Evolutionary conservation across 2,797 vertebrate species (phyloP), one percentile per base, ranked within the genome.

Genomic region (Darevskia nairensis): DNA sequence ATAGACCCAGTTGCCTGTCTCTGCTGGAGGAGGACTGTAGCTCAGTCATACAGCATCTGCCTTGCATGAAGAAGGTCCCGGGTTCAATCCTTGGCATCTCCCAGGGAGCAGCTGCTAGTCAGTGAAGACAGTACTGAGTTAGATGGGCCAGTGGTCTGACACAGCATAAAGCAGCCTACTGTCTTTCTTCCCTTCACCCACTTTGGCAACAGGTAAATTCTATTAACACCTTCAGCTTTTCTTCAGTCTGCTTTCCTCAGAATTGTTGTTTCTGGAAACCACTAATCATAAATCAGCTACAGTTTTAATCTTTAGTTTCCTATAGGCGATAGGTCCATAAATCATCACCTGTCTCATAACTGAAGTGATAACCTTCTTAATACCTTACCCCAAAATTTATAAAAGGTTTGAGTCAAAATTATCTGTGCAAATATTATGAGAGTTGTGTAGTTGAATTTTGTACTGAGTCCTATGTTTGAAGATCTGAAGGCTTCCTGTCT

Each of bases 351-450:
- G 50, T 85, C 59, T 64, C 6, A 32, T 78, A 69, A 78, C 41
- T 69, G n/a, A 86, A 11, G 10, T 23, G 68, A 68, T 50, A 78
- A 66, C 11, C 75, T 66, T 85, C 72, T 79, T 69, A 86, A n/a
- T 79, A 78, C n/a, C 25, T 78, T 78, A 27, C 23, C 29, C 21
- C 75, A 68, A 25, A 85, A 66, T 74, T 66, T 85, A 77, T 77
- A 85, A 85, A 79, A 5, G 21, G 21, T 46, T n/a, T 35, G 29
- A 32, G 68, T 50, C 19, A 69, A 82, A 46, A 78, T 78, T 78
- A 78, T 86, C 27, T 61, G 32, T 46, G 41, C 75, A 86, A 86
- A 86, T 66, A 66, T 78, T 78, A 86, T 78, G 27, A 32, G 59
- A 78, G 72, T 29, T 68, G 68, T 77, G 4, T 46, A 68, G 21